These are phyloP conservation scores for Clinocottus analis DNA, from an alignment of 2,113 vertebrate species.

Conservation along the genomic window DNA sequence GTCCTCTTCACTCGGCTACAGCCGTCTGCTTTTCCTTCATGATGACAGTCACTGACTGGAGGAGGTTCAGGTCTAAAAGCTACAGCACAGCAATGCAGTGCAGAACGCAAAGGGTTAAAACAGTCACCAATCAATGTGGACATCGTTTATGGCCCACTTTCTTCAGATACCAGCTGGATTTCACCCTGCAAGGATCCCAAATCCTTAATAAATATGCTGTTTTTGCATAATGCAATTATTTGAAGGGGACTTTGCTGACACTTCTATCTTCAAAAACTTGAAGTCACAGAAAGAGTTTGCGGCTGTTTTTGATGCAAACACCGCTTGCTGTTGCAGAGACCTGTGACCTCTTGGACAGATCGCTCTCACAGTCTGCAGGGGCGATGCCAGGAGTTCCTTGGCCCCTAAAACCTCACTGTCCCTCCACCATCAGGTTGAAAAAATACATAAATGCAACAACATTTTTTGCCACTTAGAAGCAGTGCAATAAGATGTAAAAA, in stretches of 20 bases:
- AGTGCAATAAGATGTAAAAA: background rate
- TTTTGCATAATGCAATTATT: background rate
- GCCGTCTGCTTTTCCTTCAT: conserved; percentile 74
- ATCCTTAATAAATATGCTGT: background rate
- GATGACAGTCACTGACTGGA: conserved; percentile 62
- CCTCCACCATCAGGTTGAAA: background rate
- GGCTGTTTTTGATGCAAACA: background rate
- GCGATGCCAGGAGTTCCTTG: background rate
- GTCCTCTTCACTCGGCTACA: conserved; percentile 61
- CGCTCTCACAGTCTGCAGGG: background rate
- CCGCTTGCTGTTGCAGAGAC: background rate
- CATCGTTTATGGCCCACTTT: too few relatives aligned
- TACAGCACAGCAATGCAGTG: conserved; percentile 48
- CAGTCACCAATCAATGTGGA: too few relatives aligned
- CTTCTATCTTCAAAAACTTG: background rate
- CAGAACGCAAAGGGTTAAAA: conserved; percentile 7
- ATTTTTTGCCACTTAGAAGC: background rate
- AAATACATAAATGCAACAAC: background rate
- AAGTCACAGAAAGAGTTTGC: background rate
- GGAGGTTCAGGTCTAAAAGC: conserved; percentile 43
- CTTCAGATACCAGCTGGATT: background rate
- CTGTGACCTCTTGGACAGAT: background rate
- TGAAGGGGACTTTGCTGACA: background rate
- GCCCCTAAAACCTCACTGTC: background rate
- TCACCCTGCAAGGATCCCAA: too few relatives aligned